phyloP scores from a whole-genome alignment of 2,113 vertebrate genomes.

The Calyptomena viridis region DNA sequence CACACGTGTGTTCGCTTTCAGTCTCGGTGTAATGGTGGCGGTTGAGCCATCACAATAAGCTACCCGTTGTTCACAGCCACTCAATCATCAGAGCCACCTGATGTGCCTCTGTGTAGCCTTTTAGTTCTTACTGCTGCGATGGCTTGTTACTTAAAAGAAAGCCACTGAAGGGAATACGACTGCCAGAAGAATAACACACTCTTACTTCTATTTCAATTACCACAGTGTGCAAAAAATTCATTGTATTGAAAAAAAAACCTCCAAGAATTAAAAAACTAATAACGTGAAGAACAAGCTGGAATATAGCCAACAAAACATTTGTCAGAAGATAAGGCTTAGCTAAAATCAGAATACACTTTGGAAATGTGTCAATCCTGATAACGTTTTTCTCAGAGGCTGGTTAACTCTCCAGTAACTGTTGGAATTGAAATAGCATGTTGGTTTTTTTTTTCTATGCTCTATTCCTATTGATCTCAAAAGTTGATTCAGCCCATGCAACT shows the following conservation, averaged over 20 bases:
- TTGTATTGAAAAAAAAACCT: neutral
- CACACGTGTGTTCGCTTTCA: neutral
- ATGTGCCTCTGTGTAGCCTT: slow-evolving; percentile 43
- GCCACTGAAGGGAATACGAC: slow-evolving; percentile 2
- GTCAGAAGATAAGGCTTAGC: neutral
- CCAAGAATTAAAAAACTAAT: neutral
- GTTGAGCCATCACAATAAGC: slow-evolving; percentile 17
- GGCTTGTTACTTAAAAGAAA: slow-evolving; percentile 32
- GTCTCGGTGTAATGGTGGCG: rapidly evolving
- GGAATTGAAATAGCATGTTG: neutral
- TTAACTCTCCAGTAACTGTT: neutral
- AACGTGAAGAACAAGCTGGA: neutral
- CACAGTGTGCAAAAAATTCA: neutral
- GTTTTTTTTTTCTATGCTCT: neutral
- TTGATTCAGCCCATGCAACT: neutral
- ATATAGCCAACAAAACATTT: neutral
- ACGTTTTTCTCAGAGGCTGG: neutral
- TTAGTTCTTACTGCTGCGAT: slow-evolving; percentile 37
- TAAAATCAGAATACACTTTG: neutral
- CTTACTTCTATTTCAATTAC: neutral
- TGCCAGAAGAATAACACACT: neutral
- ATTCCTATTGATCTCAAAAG: neutral
- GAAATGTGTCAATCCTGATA: neutral
- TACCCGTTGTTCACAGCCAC: neutral
- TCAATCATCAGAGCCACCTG: slow-evolving; percentile 33